Evolutionary conservation across 2,113 vertebrate species (phyloP), one percentile per base, ranked within the genome.

Genomic region (Hydropotes inermis): DNA sequence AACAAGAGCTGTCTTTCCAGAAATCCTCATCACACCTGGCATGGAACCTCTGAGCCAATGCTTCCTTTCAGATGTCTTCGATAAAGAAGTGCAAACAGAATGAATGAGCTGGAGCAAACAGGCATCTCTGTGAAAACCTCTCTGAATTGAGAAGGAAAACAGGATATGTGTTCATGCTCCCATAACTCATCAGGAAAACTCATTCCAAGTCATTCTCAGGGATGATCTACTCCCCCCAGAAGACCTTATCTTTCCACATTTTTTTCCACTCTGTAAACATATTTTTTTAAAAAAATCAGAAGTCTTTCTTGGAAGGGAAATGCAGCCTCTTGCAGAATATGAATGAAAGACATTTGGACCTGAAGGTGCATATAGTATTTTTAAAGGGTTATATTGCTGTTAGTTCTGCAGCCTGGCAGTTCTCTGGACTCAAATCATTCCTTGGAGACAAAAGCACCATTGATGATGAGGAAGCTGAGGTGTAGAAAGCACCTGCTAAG

Each of bases 151-250:
- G 97, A 92, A 97, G 82, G 67, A 96, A 93, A 98, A 98, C 98
- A 98, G 98, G 98, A 98, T 98, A 96, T 98, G 98, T 92, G 89
- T 97, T 98, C 90, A 93, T 95, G 94, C 95, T 97, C 57, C 76
- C 95, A 89, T 98, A 98, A 98, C 97, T 98, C 98, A 98, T 98
- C 98, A 98, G 98, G 97, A 98, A 97, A 97, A 97, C 92, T 89
- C 67, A 98, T 97, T 98, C 98, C 64, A 95, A 98, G 92, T 94
- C 87, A 27, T 95, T 98, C 98, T 97, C 67, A 85, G 97, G 61
- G 98, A 97, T 9, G 95, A 54, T 4, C 61, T 25, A n/a, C 97
- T 98, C 96, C 97, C 98, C 98, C 98, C 85, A 98, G 67, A 98
- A 97, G 93, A 95, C 86, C 81, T 96, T 86, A 96, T 97, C 98